phyloP scores from a whole-genome alignment of 2,888 invertebrate species.

The Dasypolia templi region DNA sequence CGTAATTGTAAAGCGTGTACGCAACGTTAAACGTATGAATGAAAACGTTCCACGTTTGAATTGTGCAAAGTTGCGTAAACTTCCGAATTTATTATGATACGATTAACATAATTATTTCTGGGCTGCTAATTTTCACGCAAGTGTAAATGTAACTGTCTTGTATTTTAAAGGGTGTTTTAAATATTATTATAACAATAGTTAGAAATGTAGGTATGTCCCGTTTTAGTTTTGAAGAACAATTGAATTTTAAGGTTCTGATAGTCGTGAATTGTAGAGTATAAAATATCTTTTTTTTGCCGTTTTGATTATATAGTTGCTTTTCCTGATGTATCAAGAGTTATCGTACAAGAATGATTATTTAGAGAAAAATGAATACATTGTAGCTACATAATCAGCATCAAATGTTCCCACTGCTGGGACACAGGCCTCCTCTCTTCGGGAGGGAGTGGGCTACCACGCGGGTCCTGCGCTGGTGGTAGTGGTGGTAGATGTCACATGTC shows the following conservation, averaged over 20 bases:
- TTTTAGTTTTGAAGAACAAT: constrained; percentile 45
- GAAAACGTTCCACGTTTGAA: constrained; percentile 58
- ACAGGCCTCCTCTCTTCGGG: too few relatives aligned
- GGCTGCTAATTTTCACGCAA: constrained; percentile 61
- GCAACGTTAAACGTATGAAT: constrained; percentile 61
- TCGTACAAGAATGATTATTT: neutral
- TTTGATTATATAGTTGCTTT: neutral
- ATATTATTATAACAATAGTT: constrained; percentile 2
- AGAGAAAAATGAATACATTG: too few relatives aligned
- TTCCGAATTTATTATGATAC: constrained; percentile 46
- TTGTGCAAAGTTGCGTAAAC: constrained; percentile 56
- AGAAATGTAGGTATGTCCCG: constrained; percentile 15
- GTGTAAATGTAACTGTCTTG: constrained; percentile 54
- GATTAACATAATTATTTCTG: constrained; percentile 58
- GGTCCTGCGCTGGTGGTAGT: too few relatives aligned
- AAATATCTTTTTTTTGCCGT: neutral
- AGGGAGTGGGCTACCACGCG: too few relatives aligned
- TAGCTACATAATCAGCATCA: too few relatives aligned
- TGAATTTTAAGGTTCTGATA: constrained; percentile 30
- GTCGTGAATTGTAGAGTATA: neutral
- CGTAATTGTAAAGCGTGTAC: constrained; percentile 52
- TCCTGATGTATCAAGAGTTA: neutral
- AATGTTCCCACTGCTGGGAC: too few relatives aligned
- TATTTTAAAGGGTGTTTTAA: constrained; percentile 30
- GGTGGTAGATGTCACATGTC: too few relatives aligned